A percentile compares a stretch with the other conserved stretches of the same genome.
Evolutionary conservation across 2,113 vertebrate species (phyloP).

Genomic region (Mystacornis crossleyi): DNA sequence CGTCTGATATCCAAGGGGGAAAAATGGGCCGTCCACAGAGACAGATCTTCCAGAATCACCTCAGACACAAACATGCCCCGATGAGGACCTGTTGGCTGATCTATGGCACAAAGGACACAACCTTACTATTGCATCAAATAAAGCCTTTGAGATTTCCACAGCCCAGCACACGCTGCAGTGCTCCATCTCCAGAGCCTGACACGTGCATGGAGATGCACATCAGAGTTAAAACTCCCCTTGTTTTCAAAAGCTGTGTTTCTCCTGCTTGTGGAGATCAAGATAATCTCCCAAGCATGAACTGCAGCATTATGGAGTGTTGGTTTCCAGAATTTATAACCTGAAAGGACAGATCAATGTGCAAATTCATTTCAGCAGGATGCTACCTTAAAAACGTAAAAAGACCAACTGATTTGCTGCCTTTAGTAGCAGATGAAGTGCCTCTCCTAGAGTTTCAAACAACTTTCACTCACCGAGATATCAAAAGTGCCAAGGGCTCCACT

Average conservation of each 20-base stretch:
- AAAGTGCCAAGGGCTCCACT: constrained; percentile 22
- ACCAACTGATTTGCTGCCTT: constrained; percentile 1
- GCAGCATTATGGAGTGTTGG: rapidly evolving
- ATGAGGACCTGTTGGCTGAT: neutral
- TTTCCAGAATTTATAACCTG: neutral
- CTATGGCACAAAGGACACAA: neutral
- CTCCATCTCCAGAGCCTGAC: neutral
- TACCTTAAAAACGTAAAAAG: neutral
- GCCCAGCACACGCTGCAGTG: neutral
- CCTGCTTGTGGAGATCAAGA: neutral
- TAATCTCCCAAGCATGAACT: neutral
- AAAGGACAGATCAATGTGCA: neutral
- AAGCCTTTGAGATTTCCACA: neutral
- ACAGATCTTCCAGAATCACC: neutral
- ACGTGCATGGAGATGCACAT: neutral
- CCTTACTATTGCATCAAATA: neutral
- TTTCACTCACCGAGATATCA: constrained; percentile 53
- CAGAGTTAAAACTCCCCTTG: neutral
- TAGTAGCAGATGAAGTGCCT: neutral
- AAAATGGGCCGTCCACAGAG: neutral
- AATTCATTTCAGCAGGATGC: neutral
- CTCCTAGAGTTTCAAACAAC: constrained; percentile 6
- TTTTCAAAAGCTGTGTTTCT: neutral
- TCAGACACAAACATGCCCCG: neutral
- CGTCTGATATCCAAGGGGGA: neutral